Percentiles rank a stretch among this genome's conserved stretches.
These are phyloP conservation scores for Laticauda colubrina DNA, from an alignment of 2,113 vertebrate genomes.

Conservation along the genomic window DNA sequence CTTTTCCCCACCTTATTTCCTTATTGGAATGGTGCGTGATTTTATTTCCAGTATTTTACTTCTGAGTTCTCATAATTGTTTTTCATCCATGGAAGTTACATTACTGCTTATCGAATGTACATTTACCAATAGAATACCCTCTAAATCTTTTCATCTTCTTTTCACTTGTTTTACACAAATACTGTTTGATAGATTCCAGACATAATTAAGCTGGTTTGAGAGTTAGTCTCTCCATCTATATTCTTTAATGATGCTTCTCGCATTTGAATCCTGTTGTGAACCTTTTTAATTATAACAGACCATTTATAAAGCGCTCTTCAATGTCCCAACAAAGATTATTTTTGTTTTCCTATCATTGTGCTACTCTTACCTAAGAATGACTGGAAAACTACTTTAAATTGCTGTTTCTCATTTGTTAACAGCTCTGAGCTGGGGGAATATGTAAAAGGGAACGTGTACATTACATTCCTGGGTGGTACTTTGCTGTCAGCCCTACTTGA, in stretches of 20 bases:
- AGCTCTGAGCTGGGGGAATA: slow-evolving; percentile 62
- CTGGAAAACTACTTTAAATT: slow-evolving; percentile 65
- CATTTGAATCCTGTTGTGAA: slow-evolving; percentile 16
- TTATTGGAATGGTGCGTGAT: not conserved
- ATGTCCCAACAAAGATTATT: slow-evolving; percentile 61
- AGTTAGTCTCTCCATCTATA: slow-evolving; percentile 1
- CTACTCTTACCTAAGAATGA: slow-evolving; percentile 59
- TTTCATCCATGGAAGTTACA: not conserved
- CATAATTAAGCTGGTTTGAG: not conserved
- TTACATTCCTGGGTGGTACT: slow-evolving; percentile 63
- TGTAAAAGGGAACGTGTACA: slow-evolving; percentile 53
- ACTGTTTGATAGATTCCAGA: not conserved
- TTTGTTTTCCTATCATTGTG: slow-evolving; percentile 63
- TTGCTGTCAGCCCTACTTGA: slow-evolving; percentile 60
- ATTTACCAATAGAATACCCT: not conserved
- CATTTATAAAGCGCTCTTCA: slow-evolving; percentile 58
- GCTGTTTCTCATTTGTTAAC: slow-evolving; percentile 69
- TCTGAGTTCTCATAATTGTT: not conserved
- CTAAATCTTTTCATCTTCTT: not conserved
- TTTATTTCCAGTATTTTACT: not conserved
- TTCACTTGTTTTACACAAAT: not conserved
- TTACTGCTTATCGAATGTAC: not conserved
- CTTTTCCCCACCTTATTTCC: not conserved
- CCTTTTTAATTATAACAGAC: slow-evolving; percentile 51
- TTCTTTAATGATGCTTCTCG: not conserved